Evolutionary conservation across 1,140 invertebrate species (phyloP).

Genomic region (Platyscapa corneri): DNA sequence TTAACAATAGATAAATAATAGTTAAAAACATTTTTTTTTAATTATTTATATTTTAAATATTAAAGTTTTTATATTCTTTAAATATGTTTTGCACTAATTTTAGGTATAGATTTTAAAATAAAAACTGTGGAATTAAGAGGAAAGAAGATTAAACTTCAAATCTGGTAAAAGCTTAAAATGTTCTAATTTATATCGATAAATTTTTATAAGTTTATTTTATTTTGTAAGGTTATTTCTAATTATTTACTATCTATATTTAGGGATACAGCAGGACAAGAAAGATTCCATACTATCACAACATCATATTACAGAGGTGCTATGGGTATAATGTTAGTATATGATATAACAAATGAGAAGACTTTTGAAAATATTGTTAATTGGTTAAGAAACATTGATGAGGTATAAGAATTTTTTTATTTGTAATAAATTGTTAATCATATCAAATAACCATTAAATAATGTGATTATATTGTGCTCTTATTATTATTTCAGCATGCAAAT

Average conservation of each 20-base stretch:
- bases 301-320: constrained; percentile 98
- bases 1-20: too few relatives aligned
- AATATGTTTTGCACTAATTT: constrained; percentile 66
- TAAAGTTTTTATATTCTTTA: constrained; percentile 51
- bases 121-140: constrained; percentile 97
- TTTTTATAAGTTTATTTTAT: constrained; percentile 14
- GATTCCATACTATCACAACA: constrained; percentile 98
- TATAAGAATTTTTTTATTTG: constrained; percentile 62
- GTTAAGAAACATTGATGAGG: constrained; percentile 98
- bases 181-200: neutral
- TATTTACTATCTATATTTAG: constrained; percentile 75
- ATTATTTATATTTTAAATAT: neutral
- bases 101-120: constrained; percentile 99
- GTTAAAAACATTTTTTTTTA: too few relatives aligned
- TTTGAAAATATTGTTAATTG: constrained; percentile 99
- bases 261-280: constrained; percentile 95
- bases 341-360: constrained; percentile 98
- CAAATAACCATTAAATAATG: constrained; percentile 4
- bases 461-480: neutral
- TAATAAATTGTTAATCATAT: constrained; percentile 27
- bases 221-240: too few relatives aligned
- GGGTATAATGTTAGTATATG: constrained; percentile 99
- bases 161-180: constrained; percentile 83
- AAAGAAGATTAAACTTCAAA: constrained; percentile 99
- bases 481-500: constrained; percentile 89